These are phyloP conservation scores for Scolopax rusticola DNA, from an alignment of 2,797 vertebrate species.

Conservation along the genomic window DNA sequence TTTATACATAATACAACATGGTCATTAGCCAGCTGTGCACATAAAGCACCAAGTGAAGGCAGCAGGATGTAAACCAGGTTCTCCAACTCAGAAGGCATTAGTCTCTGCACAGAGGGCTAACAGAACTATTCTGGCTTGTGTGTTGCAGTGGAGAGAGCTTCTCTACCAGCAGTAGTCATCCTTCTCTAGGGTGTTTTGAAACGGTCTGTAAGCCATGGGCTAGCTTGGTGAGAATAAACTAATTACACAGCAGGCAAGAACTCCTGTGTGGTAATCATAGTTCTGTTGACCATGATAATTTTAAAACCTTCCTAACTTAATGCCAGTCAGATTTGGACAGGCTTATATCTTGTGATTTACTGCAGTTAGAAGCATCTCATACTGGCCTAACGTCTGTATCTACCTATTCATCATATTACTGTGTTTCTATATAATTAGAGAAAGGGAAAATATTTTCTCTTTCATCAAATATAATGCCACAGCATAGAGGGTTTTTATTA, in stretches of 20 bases:
- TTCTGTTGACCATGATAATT: not conserved
- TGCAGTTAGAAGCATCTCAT: not conserved
- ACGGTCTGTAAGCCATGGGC: not conserved
- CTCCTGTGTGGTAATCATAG: not conserved
- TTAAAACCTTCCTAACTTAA: not conserved
- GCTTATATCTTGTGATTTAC: slow-evolving; percentile 1
- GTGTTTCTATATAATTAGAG: not conserved
- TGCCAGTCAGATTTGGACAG: not conserved
- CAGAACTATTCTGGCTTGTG: not conserved
- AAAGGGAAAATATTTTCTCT: not conserved
- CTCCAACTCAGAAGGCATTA: not conserved
- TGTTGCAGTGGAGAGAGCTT: not conserved
- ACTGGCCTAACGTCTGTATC: not conserved
- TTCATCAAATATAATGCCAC: not conserved
- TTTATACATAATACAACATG: slow-evolving; percentile 15
- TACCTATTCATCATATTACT: not conserved
- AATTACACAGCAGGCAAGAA: not conserved
- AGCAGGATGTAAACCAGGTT: not conserved
- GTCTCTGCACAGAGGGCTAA: not conserved
- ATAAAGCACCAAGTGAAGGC: not conserved
- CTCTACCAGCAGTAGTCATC: not conserved
- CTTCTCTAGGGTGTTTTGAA: not conserved
- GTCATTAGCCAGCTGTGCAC: slow-evolving; percentile 59
- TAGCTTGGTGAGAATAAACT: not conserved
- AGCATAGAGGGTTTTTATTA: slow-evolving; percentile 13